phyloP scores from a whole-genome alignment of 2,888 invertebrate genomes.

The Hetaerina titia region DNA sequence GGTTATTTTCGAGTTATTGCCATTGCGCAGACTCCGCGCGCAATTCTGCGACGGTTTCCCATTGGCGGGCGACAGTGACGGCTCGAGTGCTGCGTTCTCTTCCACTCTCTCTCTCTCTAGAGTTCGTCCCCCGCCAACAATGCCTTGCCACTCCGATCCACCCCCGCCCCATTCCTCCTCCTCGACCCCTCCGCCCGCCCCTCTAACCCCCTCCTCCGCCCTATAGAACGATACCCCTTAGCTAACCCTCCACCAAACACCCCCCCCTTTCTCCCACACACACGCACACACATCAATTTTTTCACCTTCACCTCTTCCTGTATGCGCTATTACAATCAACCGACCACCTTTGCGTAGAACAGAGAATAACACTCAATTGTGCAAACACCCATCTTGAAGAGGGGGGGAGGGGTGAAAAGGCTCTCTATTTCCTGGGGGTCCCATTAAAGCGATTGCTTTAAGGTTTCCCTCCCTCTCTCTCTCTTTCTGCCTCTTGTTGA shows the following conservation, averaged over 20 bases:
- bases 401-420: neutral
- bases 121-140: neutral
- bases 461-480: neutral
- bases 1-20: slow-evolving; percentile 63
- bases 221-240: too few species aligned
- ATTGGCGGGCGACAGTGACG: slow-evolving; percentile 50
- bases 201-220: neutral
- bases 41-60: slow-evolving; percentile 51
- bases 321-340: slow-evolving; percentile 52
- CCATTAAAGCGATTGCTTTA: slow-evolving; percentile 65
- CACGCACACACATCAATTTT: neutral
- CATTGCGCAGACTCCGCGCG: slow-evolving; percentile 60
- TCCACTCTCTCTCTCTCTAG: neutral
- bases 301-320: neutral
- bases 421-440: neutral
- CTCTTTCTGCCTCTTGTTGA: neutral
- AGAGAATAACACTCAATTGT: slow-evolving; percentile 65
- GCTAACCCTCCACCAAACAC: too few species aligned
- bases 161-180: neutral
- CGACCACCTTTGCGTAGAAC: slow-evolving; percentile 46
- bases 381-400: slow-evolving; percentile 47
- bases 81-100: neutral
- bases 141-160: neutral
- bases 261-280: neutral
- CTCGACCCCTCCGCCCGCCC: neutral